A percentile compares a stretch with the other conserved stretches of the same genome.
These are phyloP conservation scores for Psittacula cyanocephala DNA, from an alignment of 2,113 vertebrate genomes.

Conservation along the genomic window DNA sequence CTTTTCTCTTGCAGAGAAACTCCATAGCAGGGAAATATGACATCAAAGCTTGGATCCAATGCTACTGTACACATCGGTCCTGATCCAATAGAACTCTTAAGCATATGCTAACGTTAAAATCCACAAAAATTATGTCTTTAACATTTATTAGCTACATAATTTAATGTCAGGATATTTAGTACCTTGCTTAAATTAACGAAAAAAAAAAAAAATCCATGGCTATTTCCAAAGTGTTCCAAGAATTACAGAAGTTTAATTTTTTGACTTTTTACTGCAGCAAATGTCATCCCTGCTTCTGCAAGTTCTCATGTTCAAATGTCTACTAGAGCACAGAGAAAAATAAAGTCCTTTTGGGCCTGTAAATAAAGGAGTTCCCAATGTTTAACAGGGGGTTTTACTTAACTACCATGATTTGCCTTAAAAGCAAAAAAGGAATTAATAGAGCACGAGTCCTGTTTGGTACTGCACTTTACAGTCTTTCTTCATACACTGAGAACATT, in stretches of 20 bases:
- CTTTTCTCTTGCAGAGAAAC: neutral
- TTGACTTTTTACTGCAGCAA: neutral
- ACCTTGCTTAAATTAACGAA: neutral
- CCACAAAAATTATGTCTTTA: neutral
- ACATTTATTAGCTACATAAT: neutral
- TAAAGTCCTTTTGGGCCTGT: neutral
- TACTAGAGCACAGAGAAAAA: neutral
- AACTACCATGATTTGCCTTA: neutral
- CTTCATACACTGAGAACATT: neutral
- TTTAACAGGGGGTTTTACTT: neutral
- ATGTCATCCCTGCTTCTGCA: neutral
- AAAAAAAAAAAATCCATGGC: neutral
- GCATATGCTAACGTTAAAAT: neutral
- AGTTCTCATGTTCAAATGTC: neutral
- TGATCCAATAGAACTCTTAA: neutral
- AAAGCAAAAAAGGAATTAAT: neutral
- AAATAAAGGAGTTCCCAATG: neutral
- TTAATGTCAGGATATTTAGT: neutral
- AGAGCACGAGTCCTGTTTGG: neutral
- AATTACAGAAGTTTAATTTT: neutral
- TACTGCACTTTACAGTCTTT: neutral
- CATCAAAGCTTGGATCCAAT: neutral
- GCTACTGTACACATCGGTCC: rapidly evolving
- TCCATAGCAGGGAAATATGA: neutral
- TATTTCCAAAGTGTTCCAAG: neutral